A percentile compares a stretch with the other conserved stretches of the same genome.
These are phyloP conservation scores for Aegithalos caudatus DNA, from an alignment of 2,113 vertebrate species.

Conservation along the genomic window DNA sequence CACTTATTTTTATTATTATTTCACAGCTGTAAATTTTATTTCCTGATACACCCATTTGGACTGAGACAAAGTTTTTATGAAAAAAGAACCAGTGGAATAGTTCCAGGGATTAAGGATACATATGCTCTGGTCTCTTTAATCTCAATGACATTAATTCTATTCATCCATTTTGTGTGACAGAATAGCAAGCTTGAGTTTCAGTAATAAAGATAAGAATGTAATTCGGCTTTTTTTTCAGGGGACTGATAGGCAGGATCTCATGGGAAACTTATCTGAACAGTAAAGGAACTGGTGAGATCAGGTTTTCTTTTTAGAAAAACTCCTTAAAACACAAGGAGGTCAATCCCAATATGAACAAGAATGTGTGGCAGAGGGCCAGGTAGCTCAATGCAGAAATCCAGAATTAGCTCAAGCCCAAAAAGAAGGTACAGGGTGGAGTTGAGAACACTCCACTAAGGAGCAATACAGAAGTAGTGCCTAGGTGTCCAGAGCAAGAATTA, in stretches of 20 bases:
- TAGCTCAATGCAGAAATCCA: not conserved
- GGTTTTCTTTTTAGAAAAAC: not conserved
- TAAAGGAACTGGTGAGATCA: not conserved
- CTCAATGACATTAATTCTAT: not conserved
- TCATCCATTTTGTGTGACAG: not conserved
- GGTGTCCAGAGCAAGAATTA: not conserved
- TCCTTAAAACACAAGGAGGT: not conserved
- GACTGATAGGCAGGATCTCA: not conserved
- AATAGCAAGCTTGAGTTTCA: not conserved
- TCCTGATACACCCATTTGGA: not conserved
- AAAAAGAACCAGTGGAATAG: not conserved
- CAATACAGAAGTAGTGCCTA: not conserved
- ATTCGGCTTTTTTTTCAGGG: not conserved
- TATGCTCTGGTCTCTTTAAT: not conserved
- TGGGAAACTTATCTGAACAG: not conserved
- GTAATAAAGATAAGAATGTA: not conserved
- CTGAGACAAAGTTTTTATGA: not conserved
- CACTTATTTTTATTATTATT: not conserved
- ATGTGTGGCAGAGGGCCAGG: not conserved
- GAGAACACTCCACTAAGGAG: not conserved
- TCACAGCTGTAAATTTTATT: not conserved
- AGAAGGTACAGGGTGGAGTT: not conserved
- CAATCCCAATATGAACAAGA: not conserved
- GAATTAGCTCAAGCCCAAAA: not conserved
- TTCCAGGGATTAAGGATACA: not conserved